Base-by-base conservation (phyloP, 2,113 vertebrate species). In the Paracanthobrama guichenoti region DNA sequence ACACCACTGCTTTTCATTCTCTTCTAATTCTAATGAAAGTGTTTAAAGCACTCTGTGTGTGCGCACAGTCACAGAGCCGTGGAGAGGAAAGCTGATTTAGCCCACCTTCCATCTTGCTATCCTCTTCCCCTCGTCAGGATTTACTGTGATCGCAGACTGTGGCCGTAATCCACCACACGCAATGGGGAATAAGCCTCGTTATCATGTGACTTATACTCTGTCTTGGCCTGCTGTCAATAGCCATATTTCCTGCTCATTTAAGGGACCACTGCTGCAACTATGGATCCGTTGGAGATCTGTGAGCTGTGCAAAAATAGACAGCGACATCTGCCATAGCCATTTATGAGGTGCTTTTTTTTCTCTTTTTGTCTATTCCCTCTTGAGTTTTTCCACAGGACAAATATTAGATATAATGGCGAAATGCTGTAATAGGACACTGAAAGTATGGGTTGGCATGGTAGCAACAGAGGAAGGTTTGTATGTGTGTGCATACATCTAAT, bases 21-120 rank as follows among this genome's bases (percentile, higher is more conserved):
- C 57, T 31, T 24, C 81, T 84, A 85, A 85, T 87, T 85, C 66
- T 64, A 79, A 82, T 59, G 86, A 85, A 82, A 88, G 48, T 67
- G 67, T 64, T 80, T 66, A 69, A 79, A 74, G 80, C 14, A 48
- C 14, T 62, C 28, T 20, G 48, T 35, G 57, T 74, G 75, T 18
- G 76, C 14, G 39, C 31, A 18, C 46, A 67, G 72, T 48, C 22
- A 48, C 26, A 46, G 48, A 24, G 50, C 71, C 55, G 22, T 48
- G 62, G 84, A 74, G 46, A 79, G 87, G 44, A 81, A 84, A 86
- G 85, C 87, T 86, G 81, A 82, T 80, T 84, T 77, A 81, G 75
- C 55, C 76, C 59, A 80, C 60, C 79, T 80, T 80, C 44, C 77
- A 78, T 78, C 57, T 79, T 16, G 3, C 78, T 67, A 80, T 80